Percentiles rank a stretch among this genome's conserved stretches.
Evolutionary conservation across 2,888 invertebrate genomes (phyloP).

Genomic region (Agrypnus murinus): DNA sequence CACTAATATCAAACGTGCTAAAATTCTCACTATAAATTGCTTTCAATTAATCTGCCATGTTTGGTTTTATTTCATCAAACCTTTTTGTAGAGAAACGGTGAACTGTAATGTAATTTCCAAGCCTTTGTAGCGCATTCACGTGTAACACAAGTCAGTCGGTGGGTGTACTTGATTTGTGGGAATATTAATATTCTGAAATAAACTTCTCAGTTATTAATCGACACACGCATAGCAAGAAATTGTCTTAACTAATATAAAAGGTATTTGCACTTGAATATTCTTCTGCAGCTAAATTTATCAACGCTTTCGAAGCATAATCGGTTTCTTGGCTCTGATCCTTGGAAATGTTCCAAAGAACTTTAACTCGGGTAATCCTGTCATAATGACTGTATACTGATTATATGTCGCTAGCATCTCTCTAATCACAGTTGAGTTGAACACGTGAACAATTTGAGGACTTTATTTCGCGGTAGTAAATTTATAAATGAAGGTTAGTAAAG

Average conservation of each 20-base stretch:
- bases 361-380: conserved; percentile 32
- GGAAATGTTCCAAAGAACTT: conserved; percentile 41
- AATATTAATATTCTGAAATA: conserved; percentile 3
- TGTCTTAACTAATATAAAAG: conserved; percentile 29
- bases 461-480: no score
- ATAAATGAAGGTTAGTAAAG: no score
- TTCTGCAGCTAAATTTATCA: conserved; percentile 36
- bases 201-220: conserved; percentile 2
- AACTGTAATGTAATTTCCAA: conserved; percentile 20
- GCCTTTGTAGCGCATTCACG: conserved; percentile 14
- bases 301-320: conserved; percentile 38
- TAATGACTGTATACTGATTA: conserved; percentile 36
- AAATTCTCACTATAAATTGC: conserved; percentile 35
- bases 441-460: neutral
- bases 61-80: conserved; percentile 20
- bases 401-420: conserved; percentile 28
- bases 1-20: conserved; percentile 23
- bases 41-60: conserved; percentile 37
- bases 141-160: neutral
- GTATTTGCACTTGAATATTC: conserved; percentile 22
- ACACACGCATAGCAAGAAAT: conserved; percentile 12
- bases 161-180: neutral
- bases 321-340: conserved; percentile 33
- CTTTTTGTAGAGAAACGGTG: conserved; percentile 18
- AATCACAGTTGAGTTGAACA: neutral